Percentiles rank a stretch among this genome's conserved stretches.
phyloP scores from a whole-genome alignment of 2,113 vertebrate genomes.

The Amphilophus citrinellus region DNA sequence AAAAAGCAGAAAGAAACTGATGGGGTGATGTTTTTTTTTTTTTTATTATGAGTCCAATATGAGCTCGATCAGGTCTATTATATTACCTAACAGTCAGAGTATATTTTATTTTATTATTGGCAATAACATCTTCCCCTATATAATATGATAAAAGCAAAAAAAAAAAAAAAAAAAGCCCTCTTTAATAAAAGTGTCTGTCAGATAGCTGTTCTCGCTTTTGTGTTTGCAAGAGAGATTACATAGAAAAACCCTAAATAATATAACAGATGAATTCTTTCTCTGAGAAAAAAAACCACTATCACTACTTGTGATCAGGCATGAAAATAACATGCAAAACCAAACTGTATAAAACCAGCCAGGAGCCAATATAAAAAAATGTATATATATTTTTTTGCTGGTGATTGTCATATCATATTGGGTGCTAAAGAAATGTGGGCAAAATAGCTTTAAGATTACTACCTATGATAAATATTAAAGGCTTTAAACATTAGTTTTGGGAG shows the following conservation, averaged over 20 bases:
- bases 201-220: slow-evolving; percentile 23
- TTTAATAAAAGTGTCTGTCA: slow-evolving; percentile 62
- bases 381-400: not conserved
- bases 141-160: slow-evolving; percentile 20
- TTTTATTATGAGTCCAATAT: slow-evolving; percentile 36
- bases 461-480: not conserved
- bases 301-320: not conserved
- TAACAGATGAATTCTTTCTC: not conserved
- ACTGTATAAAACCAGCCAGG: not conserved
- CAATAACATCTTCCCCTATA: slow-evolving; percentile 46
- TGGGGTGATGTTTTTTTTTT: accelerated
- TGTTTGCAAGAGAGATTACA: slow-evolving; percentile 24
- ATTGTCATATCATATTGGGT: not conserved
- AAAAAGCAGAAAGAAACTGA: not conserved
- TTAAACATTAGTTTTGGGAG: not conserved
- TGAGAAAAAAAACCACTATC: not conserved
- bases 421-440: not conserved
- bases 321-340: slow-evolving; percentile 15
- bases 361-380: not conserved
- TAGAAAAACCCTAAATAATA: slow-evolving; percentile 19
- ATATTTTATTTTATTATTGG: slow-evolving; percentile 43
- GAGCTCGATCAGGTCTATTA: slow-evolving; percentile 36
- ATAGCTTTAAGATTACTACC: not conserved
- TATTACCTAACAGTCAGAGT: slow-evolving; percentile 37
- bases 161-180: not conserved